phyloP scores from a whole-genome alignment of 2,797 vertebrate species.

The Pangasius sanitwongsei region DNA sequence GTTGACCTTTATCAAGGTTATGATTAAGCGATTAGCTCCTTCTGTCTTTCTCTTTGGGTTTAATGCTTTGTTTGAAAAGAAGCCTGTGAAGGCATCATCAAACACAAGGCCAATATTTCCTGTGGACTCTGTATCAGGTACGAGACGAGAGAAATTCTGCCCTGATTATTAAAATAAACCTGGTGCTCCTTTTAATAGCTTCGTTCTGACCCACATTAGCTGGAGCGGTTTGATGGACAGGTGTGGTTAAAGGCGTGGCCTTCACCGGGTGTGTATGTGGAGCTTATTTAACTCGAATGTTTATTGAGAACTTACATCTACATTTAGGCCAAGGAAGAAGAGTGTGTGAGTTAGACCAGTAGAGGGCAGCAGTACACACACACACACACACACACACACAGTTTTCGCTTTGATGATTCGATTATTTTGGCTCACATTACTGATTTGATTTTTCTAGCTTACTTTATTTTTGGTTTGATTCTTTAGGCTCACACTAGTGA shows the following conservation, averaged over 20 bases:
- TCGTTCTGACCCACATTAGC: slow-evolving; percentile 61
- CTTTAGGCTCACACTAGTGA: background rate
- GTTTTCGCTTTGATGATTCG: too few species aligned
- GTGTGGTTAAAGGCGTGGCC: background rate
- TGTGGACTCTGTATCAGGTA: background rate
- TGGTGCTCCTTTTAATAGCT: slow-evolving; percentile 51
- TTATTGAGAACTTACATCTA: background rate
- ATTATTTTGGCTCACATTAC: background rate
- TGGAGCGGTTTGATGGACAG: slow-evolving; percentile 32
- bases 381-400: background rate
- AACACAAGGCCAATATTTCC: background rate
- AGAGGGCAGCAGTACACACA: slow-evolving; percentile 7
- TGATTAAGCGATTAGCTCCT: background rate
- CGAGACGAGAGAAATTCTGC: slow-evolving; percentile 37
- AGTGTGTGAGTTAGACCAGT: background rate
- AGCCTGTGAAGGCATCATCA: background rate
- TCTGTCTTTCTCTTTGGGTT: background rate
- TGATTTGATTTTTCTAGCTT: background rate
- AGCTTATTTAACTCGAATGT: background rate
- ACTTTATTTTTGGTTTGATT: background rate
- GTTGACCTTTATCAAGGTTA: background rate
- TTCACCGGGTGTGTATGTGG: background rate
- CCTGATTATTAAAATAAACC: slow-evolving; percentile 68
- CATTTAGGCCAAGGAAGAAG: background rate
- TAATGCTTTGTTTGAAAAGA: background rate